Base-by-base conservation (phyloP, 2,113 vertebrate species). In the Cynoglossus semilaevis region DNA sequence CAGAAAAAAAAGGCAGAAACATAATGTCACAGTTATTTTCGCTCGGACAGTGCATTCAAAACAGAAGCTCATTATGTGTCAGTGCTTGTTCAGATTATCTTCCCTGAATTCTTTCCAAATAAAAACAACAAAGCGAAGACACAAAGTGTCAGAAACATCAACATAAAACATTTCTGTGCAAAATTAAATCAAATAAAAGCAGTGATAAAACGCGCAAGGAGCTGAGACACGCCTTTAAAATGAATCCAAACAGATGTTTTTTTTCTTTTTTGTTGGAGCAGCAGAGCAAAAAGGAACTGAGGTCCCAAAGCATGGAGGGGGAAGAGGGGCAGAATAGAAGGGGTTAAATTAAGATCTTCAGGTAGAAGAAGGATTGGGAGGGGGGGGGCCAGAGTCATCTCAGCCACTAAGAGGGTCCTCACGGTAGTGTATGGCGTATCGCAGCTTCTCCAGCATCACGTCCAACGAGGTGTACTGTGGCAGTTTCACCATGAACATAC, bases 401-500 rank as follows among this genome's bases (percentile, higher is more conserved):
- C 90, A 99, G 87, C 97, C 97, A 75, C 97, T 99, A 10, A 99
- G 93, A 1, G 97, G 97, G 53, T 99, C 97, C 84, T 99, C 96
- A 0, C 97, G 93, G 88, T 99, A 98, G 87, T 98, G 97, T 81
- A 99, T 95, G 84, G 97, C 96, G 5, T 96, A 98, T 0, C 96
- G 94, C 2, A 99, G 92, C 58, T 97, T 98, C 38, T 98, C 97
- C 90, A 97, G 88, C 96, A 97, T 99, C 67, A 92, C 93, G 6
- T 98, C 95, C 74, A 98, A 80, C 0, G 95, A 96, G 37, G 94
- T 94, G 74, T 99, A 99, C 88, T 98, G 96, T 0, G 97, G 97
- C 4, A 99, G 95, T 64, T 99, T 99, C 79, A 99, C 92, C 97
- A 99, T 98, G 78, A 99, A 99, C 96, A 99, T 98, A 76, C 97